These are phyloP conservation scores for Nebria salina DNA, from an alignment of 2,888 invertebrate species.

Conservation along the genomic window DNA sequence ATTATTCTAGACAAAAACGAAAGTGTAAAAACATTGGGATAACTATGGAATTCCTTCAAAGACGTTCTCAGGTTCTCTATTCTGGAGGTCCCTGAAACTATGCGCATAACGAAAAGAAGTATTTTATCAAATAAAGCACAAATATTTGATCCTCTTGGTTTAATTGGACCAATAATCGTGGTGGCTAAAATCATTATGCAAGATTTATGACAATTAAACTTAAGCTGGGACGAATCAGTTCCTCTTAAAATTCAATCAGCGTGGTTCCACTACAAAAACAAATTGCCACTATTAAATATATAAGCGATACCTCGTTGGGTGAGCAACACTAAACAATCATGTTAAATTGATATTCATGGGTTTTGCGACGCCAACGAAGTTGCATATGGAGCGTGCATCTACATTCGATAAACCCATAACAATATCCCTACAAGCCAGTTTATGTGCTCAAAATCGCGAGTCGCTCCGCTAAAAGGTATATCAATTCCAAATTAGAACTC, in stretches of 20 bases:
- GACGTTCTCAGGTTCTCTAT: slow-evolving; percentile 3
- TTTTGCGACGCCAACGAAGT: slow-evolving; percentile 51
- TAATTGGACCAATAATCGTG: slow-evolving; percentile 11
- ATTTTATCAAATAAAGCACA: slow-evolving; percentile 6
- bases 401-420: slow-evolving; percentile 28
- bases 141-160: slow-evolving; percentile 22
- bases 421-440: neutral
- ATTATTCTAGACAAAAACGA: neutral
- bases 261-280: neutral
- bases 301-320: neutral
- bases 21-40: slow-evolving; percentile 7
- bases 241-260: neutral
- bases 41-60: slow-evolving; percentile 3
- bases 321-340: neutral
- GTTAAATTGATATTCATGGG: slow-evolving; percentile 47
- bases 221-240: slow-evolving; percentile 16
- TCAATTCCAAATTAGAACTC: slow-evolving; percentile 32
- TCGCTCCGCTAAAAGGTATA: slow-evolving; percentile 37
- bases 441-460: slow-evolving; percentile 42
- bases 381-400: slow-evolving; percentile 51
- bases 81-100: neutral
- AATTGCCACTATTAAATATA: neutral
- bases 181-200: slow-evolving; percentile 10
- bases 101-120: neutral
- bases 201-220: slow-evolving; percentile 3